Percentiles rank a stretch among this genome's conserved stretches.
phyloP scores from a whole-genome alignment of 2,113 vertebrate genomes.

The Tylochromis polylepis region DNA sequence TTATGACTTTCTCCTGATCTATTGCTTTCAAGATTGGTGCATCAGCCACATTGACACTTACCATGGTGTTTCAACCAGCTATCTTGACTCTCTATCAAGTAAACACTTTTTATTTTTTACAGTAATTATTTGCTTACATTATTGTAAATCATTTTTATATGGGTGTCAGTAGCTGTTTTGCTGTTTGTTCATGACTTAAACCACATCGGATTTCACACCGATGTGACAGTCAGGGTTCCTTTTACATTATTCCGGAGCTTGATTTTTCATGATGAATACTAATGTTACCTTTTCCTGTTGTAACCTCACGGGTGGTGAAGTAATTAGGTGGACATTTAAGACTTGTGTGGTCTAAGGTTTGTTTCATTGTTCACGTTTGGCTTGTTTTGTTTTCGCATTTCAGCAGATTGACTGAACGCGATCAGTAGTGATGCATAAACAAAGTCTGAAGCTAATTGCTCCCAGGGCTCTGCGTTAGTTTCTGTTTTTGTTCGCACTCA shows the following conservation, averaged over 20 bases:
- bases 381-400: slow-evolving; percentile 49
- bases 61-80: background rate
- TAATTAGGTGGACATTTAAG: slow-evolving; percentile 62
- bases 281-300: slow-evolving; percentile 14
- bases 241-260: slow-evolving; percentile 30
- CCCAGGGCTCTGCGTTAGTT: slow-evolving; percentile 59
- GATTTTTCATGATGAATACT: slow-evolving; percentile 43
- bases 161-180: background rate
- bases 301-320: background rate
- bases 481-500: slow-evolving; percentile 7
- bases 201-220: background rate
- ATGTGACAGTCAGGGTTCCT: slow-evolving; percentile 15
- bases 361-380: slow-evolving; percentile 57
- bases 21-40: slow-evolving; percentile 36
- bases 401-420: slow-evolving; percentile 45
- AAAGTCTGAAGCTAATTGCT: slow-evolving; percentile 69
- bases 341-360: slow-evolving; percentile 49
- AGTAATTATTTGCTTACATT: background rate
- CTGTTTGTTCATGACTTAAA: background rate
- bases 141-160: background rate
- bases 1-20: slow-evolving; percentile 43
- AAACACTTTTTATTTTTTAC: background rate
- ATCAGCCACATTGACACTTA: slow-evolving; percentile 19
- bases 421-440: slow-evolving; percentile 44
- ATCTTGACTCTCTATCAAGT: background rate